These are phyloP conservation scores for Coptodon rendalli DNA, from an alignment of 2,113 vertebrate genomes.

Conservation along the genomic window DNA sequence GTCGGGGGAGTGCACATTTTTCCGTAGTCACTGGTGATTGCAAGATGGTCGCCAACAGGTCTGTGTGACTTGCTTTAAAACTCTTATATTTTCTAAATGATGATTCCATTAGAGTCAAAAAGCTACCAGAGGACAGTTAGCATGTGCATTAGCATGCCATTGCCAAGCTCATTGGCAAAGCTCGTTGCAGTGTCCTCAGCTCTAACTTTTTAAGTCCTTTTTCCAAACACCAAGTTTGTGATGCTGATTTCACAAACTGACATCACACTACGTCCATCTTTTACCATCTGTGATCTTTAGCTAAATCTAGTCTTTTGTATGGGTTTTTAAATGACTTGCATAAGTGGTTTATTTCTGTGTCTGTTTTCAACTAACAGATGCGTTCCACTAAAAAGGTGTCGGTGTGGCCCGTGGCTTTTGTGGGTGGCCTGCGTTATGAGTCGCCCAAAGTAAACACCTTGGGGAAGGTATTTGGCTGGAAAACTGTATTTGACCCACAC, in stretches of 20 bases:
- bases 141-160: neutral
- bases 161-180: no score
- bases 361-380: slow-evolving; percentile 69
- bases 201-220: neutral
- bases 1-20: neutral
- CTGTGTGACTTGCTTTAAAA: neutral
- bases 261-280: neutral
- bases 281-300: neutral
- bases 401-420: slow-evolving; percentile 85
- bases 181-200: neutral
- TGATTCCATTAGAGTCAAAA: neutral
- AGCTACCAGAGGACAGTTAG: neutral
- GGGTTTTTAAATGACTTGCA: neutral
- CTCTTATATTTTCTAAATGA: neutral
- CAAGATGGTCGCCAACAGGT: neutral
- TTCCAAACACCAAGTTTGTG: neutral
- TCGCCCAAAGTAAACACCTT: slow-evolving; percentile 78
- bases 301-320: neutral
- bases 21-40: neutral
- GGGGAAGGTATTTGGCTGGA: slow-evolving; percentile 85
- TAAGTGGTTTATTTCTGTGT: neutral
- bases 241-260: neutral
- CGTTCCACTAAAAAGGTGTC: slow-evolving; percentile 81
- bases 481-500: slow-evolving; percentile 81
- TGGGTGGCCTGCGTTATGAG: slow-evolving; percentile 80